Conservation (phyloP, 2,888 invertebrate genomes). For the Macrosoma leucophasiata region DNA sequence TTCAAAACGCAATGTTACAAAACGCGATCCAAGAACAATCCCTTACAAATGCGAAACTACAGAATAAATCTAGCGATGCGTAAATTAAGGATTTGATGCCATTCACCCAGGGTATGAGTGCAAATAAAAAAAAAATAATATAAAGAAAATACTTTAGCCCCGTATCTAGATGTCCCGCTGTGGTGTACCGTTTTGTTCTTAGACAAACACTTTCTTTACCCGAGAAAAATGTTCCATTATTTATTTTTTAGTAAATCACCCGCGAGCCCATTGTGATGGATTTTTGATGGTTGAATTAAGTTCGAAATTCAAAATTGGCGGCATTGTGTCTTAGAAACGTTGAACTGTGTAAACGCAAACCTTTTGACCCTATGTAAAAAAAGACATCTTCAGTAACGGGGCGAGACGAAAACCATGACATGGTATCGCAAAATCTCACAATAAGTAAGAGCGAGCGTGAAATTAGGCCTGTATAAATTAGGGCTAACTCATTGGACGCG, state of each 20-base stretch:
- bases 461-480: slow-evolving; percentile 65
- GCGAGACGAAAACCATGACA: slow-evolving; percentile 64
- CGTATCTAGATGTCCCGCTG: slow-evolving; percentile 72
- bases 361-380: slow-evolving; percentile 30
- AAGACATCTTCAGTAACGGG: slow-evolving; percentile 58
- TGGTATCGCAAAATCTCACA: slow-evolving; percentile 61
- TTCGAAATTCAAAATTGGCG: slow-evolving; percentile 44
- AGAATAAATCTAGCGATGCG: slow-evolving; percentile 68
- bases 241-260: slow-evolving; percentile 58
- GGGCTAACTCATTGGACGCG: slow-evolving; percentile 52
- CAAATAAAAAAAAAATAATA: slow-evolving; percentile 51
- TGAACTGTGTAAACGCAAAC: slow-evolving; percentile 9
- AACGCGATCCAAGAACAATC: slow-evolving; percentile 59
- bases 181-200: slow-evolving; percentile 66
- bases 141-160: slow-evolving; percentile 55
- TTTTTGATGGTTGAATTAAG: slow-evolving; percentile 64
- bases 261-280: slow-evolving; percentile 44
- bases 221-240: slow-evolving; percentile 50
- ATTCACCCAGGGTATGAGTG: slow-evolving; percentile 57
- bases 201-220: slow-evolving; percentile 70
- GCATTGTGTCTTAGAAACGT: slow-evolving; percentile 6
- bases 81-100: slow-evolving; percentile 67
- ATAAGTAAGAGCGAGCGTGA: slow-evolving; percentile 66
- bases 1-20: slow-evolving; percentile 63
- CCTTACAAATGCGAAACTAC: slow-evolving; percentile 60